Evolutionary conservation across 2,797 vertebrate species (phyloP).

Genomic region (Sylvia borin): DNA sequence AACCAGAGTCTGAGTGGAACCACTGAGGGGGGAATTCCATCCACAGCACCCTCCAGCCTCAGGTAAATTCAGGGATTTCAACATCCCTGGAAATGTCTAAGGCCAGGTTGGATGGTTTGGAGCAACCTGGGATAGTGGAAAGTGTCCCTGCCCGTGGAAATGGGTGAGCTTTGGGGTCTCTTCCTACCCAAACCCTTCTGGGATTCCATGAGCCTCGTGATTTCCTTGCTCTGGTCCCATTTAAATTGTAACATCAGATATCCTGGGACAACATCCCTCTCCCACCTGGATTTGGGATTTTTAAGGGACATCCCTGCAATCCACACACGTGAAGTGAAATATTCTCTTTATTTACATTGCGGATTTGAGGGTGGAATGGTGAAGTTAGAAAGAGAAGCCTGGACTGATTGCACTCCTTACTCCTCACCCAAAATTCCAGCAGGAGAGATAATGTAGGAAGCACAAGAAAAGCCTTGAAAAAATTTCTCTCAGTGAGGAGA

Average conservation of each 20-base stretch:
- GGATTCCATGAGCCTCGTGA: accelerated
- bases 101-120: background rate
- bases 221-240: background rate
- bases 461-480: background rate
- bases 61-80: background rate
- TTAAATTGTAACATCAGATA: background rate
- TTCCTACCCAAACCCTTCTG: background rate
- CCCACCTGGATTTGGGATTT: background rate
- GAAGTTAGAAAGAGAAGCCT: background rate
- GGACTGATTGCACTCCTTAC: background rate
- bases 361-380: background rate
- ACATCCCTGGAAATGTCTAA: background rate
- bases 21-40: background rate
- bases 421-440: background rate
- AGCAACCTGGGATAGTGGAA: background rate
- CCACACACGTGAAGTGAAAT: accelerated
- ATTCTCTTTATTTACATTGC: background rate
- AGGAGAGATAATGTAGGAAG: background rate
- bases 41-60: background rate
- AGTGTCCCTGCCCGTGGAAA: background rate
- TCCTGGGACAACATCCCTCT: background rate
- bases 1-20: background rate
- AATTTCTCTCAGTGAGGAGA: background rate
- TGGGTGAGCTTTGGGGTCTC: background rate
- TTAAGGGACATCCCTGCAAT: background rate